Conservation (phyloP, 2,113 vertebrate species). For the Engystomops pustulosus region DNA sequence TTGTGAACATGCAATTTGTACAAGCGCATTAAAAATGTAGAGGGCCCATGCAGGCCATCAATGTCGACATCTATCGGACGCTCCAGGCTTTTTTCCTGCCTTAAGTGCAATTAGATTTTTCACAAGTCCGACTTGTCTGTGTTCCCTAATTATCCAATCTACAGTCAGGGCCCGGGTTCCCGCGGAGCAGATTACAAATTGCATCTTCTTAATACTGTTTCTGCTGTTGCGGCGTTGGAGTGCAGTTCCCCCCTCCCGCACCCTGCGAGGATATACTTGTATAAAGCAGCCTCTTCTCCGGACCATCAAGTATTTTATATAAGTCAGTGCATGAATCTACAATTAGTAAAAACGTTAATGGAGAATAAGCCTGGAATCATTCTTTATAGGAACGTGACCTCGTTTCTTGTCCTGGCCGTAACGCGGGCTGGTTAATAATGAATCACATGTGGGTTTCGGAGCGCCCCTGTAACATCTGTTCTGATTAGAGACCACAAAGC, state of each 20-base stretch:
- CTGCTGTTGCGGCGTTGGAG: background rate
- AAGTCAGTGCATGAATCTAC: background rate
- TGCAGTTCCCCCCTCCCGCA: background rate
- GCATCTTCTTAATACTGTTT: constrained; percentile 18
- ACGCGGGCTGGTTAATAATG: constrained; percentile 1
- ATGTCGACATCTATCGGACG: constrained; percentile 15
- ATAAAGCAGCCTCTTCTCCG: constrained; percentile 17
- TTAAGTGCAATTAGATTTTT: constrained; percentile 57
- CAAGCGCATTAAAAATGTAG: constrained; percentile 53
- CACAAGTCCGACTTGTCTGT: constrained; percentile 43
- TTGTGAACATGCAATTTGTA: constrained; percentile 53
- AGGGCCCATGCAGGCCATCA: constrained; percentile 48
- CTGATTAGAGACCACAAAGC: background rate
- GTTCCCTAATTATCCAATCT: constrained; percentile 56
- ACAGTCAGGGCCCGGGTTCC: constrained; percentile 35
- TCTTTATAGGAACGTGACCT: constrained; percentile 19
- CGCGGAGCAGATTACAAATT: constrained; percentile 53
- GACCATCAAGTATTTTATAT: background rate
- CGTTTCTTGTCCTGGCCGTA: constrained; percentile 18
- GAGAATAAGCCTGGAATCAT: constrained; percentile 6
- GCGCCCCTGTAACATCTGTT: background rate
- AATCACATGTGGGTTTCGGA: background rate
- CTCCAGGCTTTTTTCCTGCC: constrained; percentile 25
- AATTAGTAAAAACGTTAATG: constrained; percentile 31
- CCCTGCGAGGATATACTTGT: constrained; percentile 23